Evolutionary conservation across 2,888 invertebrate species (phyloP).

Genomic region (Caenorhabditis sulstoni): DNA sequence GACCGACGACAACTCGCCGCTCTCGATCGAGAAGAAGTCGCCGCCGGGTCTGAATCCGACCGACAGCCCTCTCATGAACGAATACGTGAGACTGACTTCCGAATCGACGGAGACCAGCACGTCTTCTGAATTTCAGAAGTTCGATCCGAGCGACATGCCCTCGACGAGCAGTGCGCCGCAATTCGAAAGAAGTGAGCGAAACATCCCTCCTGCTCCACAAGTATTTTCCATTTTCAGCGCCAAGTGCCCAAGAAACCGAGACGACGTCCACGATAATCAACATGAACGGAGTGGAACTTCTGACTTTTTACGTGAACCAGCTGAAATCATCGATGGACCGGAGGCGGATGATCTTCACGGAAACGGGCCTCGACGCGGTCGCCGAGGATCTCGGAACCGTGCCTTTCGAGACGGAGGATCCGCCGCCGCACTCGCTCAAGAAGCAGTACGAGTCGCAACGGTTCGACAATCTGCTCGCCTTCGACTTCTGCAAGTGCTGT

Average conservation of each 20-base stretch:
- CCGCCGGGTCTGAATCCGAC: slow-evolving; percentile 29
- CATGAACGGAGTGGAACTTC: slow-evolving; percentile 51
- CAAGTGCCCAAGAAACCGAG: slow-evolving; percentile 1
- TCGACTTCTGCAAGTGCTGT: slow-evolving; percentile 62
- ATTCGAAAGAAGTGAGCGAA: slow-evolving; percentile 12
- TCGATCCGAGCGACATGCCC: slow-evolving; percentile 15
- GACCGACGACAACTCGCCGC: slow-evolving; percentile 42
- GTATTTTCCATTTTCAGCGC: slow-evolving; percentile 34
- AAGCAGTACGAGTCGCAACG: slow-evolving; percentile 60
- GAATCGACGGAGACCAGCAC: too few relatives aligned
- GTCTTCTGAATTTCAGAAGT: slow-evolving; percentile 20
- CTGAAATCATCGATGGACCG: slow-evolving; percentile 65
- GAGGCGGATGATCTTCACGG: slow-evolving; percentile 67
- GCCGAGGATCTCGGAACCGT: slow-evolving; percentile 46
- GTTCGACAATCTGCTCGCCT: slow-evolving; percentile 67
- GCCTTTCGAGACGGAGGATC: slow-evolving; percentile 53
- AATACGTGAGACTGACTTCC: slow-evolving; percentile 40
- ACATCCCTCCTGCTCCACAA: neutral
- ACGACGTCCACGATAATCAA: slow-evolving; percentile 26
- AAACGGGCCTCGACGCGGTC: slow-evolving; percentile 53
- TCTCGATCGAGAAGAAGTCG: slow-evolving; percentile 49
- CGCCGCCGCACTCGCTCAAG: slow-evolving; percentile 60
- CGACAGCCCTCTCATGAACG: slow-evolving; percentile 19
- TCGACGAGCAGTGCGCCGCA: slow-evolving; percentile 19
- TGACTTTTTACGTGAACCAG: slow-evolving; percentile 62